Evolutionary conservation across 1,140 invertebrate species (phyloP).

Genomic region (Drosophila sturtevanti): DNA sequence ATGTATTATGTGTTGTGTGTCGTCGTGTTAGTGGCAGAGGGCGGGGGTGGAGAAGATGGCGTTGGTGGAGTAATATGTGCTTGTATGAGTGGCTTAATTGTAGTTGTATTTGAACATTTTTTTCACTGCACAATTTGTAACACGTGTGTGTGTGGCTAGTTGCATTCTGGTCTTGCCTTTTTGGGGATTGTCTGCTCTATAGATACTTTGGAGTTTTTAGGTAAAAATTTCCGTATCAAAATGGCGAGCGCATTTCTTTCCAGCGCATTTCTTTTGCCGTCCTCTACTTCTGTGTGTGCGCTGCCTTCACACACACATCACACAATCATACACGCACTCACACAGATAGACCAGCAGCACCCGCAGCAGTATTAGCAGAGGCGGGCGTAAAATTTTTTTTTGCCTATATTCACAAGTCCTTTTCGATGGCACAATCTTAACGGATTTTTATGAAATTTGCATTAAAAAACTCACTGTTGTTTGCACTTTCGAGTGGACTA

Average conservation of each 20-base stretch:
- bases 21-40: not conserved
- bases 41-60: not conserved
- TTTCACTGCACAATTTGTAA: conserved; percentile 12
- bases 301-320: conserved; percentile 49
- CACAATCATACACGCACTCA: conserved; percentile 77
- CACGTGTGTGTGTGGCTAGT: conserved; percentile 12
- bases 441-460: conserved; percentile 60
- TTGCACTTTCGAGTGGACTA: conserved; percentile 47
- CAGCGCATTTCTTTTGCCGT: conserved; percentile 9
- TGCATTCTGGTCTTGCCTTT: conserved; percentile 16
- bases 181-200: conserved; percentile 8
- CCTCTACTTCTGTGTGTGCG: not conserved
- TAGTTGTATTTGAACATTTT: conserved; percentile 12
- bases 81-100: conserved; percentile 14
- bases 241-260: conserved; percentile 19
- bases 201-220: conserved; percentile 5
- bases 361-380: conserved; percentile 12
- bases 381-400: conserved; percentile 52
- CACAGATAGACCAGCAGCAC: conserved; percentile 36
- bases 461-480: conserved; percentile 67
- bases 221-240: conserved; percentile 21
- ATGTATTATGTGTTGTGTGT: conserved; percentile 1
- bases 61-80: not conserved
- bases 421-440: conserved; percentile 47
- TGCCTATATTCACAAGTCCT: conserved; percentile 57